Evolutionary conservation across 2,888 invertebrate genomes (phyloP).

Genomic region (Danaus chrysippus): DNA sequence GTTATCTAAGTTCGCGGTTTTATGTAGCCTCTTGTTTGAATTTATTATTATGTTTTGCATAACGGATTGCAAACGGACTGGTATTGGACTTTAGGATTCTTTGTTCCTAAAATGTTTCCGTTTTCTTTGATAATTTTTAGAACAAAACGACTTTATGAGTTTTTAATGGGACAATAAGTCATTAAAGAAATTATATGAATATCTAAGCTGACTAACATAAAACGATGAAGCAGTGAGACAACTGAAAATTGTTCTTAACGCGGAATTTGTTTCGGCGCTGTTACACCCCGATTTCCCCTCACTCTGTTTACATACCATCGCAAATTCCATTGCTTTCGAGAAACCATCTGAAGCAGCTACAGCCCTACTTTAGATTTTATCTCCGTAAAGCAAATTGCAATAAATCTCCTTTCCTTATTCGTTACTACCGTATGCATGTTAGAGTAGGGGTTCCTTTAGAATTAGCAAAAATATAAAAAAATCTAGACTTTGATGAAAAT

Average conservation of each 20-base stretch:
- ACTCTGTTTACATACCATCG: constrained; percentile 12
- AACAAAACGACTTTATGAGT: no score
- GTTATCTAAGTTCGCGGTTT: constrained; percentile 56
- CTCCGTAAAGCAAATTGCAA: constrained; percentile 16
- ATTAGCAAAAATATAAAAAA: no score
- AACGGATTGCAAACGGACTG: constrained; percentile 51
- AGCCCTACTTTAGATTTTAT: constrained; percentile 16
- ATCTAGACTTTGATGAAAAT: no score
- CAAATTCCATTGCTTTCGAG: constrained; percentile 9
- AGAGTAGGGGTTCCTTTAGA: no score
- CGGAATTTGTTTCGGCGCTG: constrained; percentile 55
- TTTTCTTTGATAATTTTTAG: neutral
- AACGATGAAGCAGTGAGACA: constrained; percentile 40
- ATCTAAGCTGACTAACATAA: constrained; percentile 43
- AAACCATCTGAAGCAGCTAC: constrained; percentile 17
- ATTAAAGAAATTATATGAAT: constrained; percentile 26
- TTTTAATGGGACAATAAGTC: neutral
- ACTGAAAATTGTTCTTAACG: constrained; percentile 43
- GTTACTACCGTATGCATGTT: no score
- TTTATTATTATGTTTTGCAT: constrained; percentile 59
- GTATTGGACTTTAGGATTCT: constrained; percentile 38
- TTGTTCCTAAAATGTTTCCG: constrained; percentile 22
- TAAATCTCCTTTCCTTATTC: neutral
- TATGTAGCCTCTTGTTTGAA: constrained; percentile 60
- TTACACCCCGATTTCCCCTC: constrained; percentile 29